Evolutionary conservation across 64 coral and sea anemone species (phyloP), one percentile per base, ranked within the genome.

Genomic region (Actinia equina): DNA sequence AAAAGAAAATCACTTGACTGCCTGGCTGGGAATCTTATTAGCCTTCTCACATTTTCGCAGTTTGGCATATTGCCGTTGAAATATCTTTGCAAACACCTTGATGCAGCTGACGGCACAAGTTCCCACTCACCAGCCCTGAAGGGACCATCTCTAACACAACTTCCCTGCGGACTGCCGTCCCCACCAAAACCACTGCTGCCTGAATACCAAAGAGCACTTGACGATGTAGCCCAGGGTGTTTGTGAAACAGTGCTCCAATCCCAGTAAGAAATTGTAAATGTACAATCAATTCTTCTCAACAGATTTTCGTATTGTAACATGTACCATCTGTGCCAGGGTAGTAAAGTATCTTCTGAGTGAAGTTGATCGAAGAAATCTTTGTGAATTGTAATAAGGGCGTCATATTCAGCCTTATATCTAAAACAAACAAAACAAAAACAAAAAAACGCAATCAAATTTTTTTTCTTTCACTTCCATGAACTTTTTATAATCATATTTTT

Each of bases 261-360:
- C 92, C 92, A 94, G 22, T 89, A 93, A 37, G 92, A 9, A 5
- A 83, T 88, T 12, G 92, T 94, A 22, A 94, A 65, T 59, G 51
- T 17, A 59, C 92, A 94, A 25, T 94, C 88, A 20, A 86, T 82
- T 82, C 56, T 26, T 22, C 84, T 88, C 4, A 94, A 44, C 3
- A 94, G 58, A 42, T 94, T 89, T 26, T 94, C 92, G 51, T 94
- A 94, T 71, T 81, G 60, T 44, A 94, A 62, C 2, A 89, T 45
- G n/a, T 69, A 94, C 77, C 85, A 89, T 19, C 92, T 88, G 84
- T 94, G 88, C 92, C 92, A 94, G 10, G 88, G 76, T 17, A 95
- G 17, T 16, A 80, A 80, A 7, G 16, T 52, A 6, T 80, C 43
- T 3, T 46, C 11, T 15, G 5, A 0, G 43, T 46, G 12, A 49